Percentiles rank a stretch among this genome's conserved stretches.
Conservation (phyloP, 2,797 vertebrate species). For the Eidolon dupreanum region DNA sequence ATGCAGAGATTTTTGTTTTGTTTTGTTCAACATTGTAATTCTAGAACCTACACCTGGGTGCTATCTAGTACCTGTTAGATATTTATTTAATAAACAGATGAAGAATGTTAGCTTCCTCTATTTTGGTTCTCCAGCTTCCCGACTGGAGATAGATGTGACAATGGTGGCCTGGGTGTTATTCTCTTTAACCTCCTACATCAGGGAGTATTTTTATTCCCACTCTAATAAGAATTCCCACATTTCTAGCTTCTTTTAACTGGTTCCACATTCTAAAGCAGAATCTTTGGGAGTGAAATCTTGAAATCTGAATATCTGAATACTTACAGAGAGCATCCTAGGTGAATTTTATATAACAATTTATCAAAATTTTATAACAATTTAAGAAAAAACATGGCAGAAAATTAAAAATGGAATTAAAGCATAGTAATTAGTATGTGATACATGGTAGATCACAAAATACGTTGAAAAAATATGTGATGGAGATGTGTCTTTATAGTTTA, state of each 20-base stretch:
- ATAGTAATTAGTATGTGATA: not conserved
- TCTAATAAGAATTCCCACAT: not conserved
- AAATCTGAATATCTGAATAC: not conserved
- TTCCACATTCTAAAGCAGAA: not conserved
- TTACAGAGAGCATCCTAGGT: not conserved
- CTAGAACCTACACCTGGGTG: not conserved
- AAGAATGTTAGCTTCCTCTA: not conserved
- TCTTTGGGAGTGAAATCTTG: not conserved
- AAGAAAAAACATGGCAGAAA: not conserved
- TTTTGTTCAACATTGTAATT: not conserved
- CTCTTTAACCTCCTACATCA: not conserved
- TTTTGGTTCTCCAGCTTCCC: not conserved
- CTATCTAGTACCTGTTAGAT: not conserved
- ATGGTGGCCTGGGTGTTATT: not conserved
- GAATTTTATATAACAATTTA: not conserved
- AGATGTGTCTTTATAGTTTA: not conserved
- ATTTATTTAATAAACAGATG: not conserved
- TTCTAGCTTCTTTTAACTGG: not conserved
- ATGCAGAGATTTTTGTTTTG: not conserved
- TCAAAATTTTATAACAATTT: not conserved
- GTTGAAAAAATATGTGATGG: not conserved
- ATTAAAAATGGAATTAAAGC: not conserved
- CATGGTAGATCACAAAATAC: not conserved
- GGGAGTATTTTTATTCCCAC: not conserved
- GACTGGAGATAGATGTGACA: not conserved